phyloP scores from a whole-genome alignment of 2,797 vertebrate genomes.

The Argentina silus region DNA sequence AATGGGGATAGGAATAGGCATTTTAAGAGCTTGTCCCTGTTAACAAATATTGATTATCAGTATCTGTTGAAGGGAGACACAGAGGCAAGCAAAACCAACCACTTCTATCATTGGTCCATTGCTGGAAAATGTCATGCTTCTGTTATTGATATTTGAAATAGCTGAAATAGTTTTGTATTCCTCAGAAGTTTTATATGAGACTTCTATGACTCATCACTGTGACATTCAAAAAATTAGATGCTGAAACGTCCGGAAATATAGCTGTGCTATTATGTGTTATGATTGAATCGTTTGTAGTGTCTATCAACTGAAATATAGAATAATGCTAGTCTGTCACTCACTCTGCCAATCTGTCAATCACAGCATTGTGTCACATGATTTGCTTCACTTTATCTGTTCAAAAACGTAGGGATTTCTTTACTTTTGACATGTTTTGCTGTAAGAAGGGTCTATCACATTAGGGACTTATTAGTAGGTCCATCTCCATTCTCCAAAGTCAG shows the following conservation, averaged over 20 bases:
- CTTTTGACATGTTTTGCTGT: constrained; percentile 35
- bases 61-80: constrained; percentile 36
- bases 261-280: constrained; percentile 62
- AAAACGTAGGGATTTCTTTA: constrained; percentile 37
- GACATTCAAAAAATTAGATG: constrained; percentile 60
- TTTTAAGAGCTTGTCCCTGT: not conserved
- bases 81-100: constrained; percentile 36
- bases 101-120: constrained; percentile 53
- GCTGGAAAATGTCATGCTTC: constrained; percentile 51
- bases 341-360: constrained; percentile 43
- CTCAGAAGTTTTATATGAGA: constrained; percentile 41
- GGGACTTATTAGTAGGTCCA: constrained; percentile 27
- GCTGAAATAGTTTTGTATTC: constrained; percentile 58
- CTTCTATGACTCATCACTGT: constrained; percentile 67
- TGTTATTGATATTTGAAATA: constrained; percentile 52
- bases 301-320: constrained; percentile 39
- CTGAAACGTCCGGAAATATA: constrained; percentile 67
- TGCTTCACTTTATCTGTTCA: not conserved
- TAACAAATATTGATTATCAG: constrained; percentile 42
- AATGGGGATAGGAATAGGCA: constrained; percentile 29
- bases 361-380: constrained; percentile 34
- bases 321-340: constrained; percentile 39
- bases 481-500: constrained; percentile 38
- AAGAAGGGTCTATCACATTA: constrained; percentile 10
- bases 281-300: constrained; percentile 54